Evolutionary conservation across 1,140 invertebrate genomes (phyloP).

Genomic region (Polyergus mexicanus): DNA sequence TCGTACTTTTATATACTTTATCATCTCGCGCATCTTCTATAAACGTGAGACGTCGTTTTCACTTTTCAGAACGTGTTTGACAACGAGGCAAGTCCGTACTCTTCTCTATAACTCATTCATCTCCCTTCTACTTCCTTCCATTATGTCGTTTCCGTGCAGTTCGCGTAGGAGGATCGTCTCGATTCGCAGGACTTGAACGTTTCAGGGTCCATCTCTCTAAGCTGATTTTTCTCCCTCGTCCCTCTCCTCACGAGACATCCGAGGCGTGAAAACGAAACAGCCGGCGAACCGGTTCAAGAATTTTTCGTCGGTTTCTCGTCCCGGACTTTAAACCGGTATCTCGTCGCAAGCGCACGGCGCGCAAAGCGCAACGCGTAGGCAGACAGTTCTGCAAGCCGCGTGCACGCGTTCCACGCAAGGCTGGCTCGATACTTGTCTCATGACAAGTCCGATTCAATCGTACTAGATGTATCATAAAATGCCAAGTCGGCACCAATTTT

Average conservation of each 20-base stretch:
- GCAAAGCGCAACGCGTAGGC: conserved; percentile 64
- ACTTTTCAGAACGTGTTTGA: not conserved
- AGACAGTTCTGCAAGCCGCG: conserved; percentile 37
- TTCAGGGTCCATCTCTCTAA: not conserved
- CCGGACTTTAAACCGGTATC: conserved; percentile 74
- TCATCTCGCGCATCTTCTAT: not conserved
- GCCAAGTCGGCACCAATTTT: not conserved
- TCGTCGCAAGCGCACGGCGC: conserved; percentile 24
- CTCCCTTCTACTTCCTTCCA: conserved; percentile 63
- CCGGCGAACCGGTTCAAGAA: conserved; percentile 73
- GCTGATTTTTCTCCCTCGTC: conserved; percentile 19
- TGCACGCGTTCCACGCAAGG: conserved; percentile 47
- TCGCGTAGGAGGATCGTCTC: conserved; percentile 60
- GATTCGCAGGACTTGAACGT: conserved; percentile 15
- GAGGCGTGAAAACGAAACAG: conserved; percentile 58
- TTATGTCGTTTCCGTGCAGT: conserved; percentile 60
- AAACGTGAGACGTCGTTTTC: conserved; percentile 74
- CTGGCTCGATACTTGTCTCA: conserved; percentile 27
- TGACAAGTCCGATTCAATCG: conserved; percentile 13
- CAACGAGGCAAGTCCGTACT: not conserved
- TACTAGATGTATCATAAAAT: conserved; percentile 39
- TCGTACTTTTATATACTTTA: conserved; percentile 9
- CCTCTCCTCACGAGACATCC: conserved; percentile 15
- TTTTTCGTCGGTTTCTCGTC: conserved; percentile 70
- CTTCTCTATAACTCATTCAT: conserved; percentile 50